Evolutionary conservation across 2,888 invertebrate genomes (phyloP).

Genomic region (Cheilosia vernalis): DNA sequence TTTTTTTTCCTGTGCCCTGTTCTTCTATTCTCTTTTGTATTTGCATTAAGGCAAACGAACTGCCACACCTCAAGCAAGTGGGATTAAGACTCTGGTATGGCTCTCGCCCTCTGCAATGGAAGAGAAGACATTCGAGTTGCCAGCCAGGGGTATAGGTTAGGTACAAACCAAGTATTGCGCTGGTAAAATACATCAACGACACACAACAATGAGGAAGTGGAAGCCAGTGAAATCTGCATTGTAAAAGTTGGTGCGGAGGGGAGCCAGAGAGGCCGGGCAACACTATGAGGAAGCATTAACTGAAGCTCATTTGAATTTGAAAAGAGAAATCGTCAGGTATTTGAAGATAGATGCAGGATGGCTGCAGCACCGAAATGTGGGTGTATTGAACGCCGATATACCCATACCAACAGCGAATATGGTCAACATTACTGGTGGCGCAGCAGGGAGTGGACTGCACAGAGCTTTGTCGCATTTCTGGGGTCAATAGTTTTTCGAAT

Average conservation of each 20-base stretch:
- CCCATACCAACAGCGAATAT: constrained; percentile 37
- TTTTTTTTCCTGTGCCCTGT: neutral
- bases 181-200: constrained; percentile 59
- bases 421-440: constrained; percentile 10
- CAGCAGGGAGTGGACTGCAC: constrained; percentile 12
- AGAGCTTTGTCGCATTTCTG: constrained; percentile 21
- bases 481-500: constrained; percentile 29
- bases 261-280: constrained; percentile 5
- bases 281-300: constrained; percentile 56
- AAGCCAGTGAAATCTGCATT: constrained; percentile 71
- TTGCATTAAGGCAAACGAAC: constrained; percentile 70
- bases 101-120: constrained; percentile 59
- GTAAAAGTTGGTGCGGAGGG: constrained; percentile 43
- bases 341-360: constrained; percentile 44
- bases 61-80: constrained; percentile 72
- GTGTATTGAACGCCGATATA: constrained; percentile 44
- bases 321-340: constrained; percentile 67
- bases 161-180: constrained; percentile 22
- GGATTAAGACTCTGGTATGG: constrained; percentile 62
- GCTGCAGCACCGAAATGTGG: constrained; percentile 43
- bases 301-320: constrained; percentile 72
- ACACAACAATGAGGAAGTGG: constrained; percentile 73
- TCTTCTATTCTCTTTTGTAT: constrained; percentile 51
- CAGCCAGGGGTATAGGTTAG: neutral
- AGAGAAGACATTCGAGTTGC: constrained; percentile 39